phyloP scores from a whole-genome alignment of 2,888 invertebrate genomes.

The Scotopteryx bipunctaria region DNA sequence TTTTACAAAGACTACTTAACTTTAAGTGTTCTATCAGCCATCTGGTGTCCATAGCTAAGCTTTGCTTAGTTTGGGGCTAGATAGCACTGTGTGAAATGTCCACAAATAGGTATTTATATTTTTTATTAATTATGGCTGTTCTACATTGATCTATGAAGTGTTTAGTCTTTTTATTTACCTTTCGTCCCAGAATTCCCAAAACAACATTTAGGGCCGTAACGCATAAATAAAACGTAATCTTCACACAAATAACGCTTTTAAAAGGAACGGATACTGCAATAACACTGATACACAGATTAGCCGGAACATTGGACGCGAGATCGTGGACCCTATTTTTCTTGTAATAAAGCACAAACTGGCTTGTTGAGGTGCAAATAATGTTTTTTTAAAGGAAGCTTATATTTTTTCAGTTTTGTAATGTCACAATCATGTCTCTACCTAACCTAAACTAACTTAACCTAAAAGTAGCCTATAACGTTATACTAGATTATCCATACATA shows the following conservation, averaged over 20 bases:
- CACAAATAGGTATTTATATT: too few species aligned
- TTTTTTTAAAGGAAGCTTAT: too few species aligned
- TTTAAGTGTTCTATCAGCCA: too few species aligned
- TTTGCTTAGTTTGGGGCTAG: too few species aligned
- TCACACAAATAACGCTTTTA: constrained; percentile 32
- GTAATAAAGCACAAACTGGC: constrained; percentile 10
- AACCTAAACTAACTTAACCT: too few species aligned
- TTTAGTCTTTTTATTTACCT: constrained; percentile 12
- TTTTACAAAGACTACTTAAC: too few species aligned
- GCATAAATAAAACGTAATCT: constrained; percentile 33
- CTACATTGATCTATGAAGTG: neutral
- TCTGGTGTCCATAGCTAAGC: too few species aligned
- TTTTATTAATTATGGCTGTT: neutral
- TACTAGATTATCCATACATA: too few species aligned
- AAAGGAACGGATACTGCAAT: constrained; percentile 31
- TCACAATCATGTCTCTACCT: too few species aligned
- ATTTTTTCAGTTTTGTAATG: too few species aligned
- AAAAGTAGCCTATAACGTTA: too few species aligned
- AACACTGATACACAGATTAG: constrained; percentile 30
- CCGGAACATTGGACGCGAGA: constrained; percentile 3
- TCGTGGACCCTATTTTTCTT: constrained; percentile 16
- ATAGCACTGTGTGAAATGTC: too few species aligned
- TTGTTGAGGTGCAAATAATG: constrained; percentile 1
- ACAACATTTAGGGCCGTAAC: constrained; percentile 19
- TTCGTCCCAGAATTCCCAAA: constrained; percentile 22